These are phyloP conservation scores for Delphinus delphis DNA, from an alignment of 2,113 vertebrate genomes.

Conservation along the genomic window DNA sequence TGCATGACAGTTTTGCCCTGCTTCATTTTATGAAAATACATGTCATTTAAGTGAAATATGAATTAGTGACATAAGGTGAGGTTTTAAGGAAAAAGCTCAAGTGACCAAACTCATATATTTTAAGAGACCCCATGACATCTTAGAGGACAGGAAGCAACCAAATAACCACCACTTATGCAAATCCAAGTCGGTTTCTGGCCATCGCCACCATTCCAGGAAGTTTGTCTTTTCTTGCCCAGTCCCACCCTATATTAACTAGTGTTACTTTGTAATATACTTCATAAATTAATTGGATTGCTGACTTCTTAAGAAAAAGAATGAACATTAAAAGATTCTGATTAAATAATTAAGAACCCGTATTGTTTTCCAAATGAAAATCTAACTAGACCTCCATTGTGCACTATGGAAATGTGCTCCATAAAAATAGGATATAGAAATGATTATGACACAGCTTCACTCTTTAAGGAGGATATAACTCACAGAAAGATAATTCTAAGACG, in stretches of 20 bases:
- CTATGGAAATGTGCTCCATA: background rate
- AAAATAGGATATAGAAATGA: background rate
- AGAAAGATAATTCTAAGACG: background rate
- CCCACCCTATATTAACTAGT: background rate
- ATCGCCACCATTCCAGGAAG: background rate
- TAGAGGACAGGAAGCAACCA: background rate
- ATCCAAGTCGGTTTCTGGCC: background rate
- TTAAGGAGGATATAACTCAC: background rate
- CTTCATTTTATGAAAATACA: background rate
- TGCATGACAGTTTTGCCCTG: background rate
- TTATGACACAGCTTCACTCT: background rate
- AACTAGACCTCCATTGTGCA: background rate
- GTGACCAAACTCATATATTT: background rate
- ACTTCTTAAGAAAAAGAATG: background rate
- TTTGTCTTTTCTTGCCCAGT: background rate
- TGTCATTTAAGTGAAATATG: background rate
- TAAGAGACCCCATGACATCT: background rate
- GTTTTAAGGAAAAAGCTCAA: background rate
- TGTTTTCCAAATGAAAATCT: conserved; percentile 17
- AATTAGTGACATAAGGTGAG: background rate
- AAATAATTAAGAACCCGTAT: background rate
- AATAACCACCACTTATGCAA: background rate
- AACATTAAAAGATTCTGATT: background rate
- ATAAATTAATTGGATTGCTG: background rate
- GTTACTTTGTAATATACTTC: background rate